Evolutionary conservation across 92 coral and sea anemone genomes (phyloP), one percentile per base, ranked within the genome.

Genomic region (Phenganax marumi): DNA sequence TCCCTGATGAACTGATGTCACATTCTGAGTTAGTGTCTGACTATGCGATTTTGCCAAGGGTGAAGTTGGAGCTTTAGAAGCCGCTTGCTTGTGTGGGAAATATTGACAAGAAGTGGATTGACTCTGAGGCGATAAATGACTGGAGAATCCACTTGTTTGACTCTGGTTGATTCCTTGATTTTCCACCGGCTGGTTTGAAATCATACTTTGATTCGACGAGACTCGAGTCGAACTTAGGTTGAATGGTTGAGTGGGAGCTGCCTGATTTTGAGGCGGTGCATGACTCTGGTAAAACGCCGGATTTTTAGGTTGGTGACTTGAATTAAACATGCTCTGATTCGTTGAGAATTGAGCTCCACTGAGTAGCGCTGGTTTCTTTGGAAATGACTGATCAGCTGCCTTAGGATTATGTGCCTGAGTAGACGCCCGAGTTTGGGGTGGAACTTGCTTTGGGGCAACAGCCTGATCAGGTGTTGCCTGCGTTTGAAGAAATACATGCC

Each of bases 21-120:
- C 49, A 24, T 66, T 66, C 24, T 66, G 72, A 66, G 72, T 47
- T 66, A 50, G 49, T 66, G 17, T 19, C 50, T 66, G 72, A 66
- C 24, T 10, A 66, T 25, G 33, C 10, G 11, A 23, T 19, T 25
- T 39, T 2, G 3, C 25, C 8, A 1, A 33, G 43, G 43, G 43
- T 33, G 43, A 33, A 33, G 43, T 33, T 33, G 2, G 43, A 33
- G 43, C 43, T 33, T 33, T 2, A 33, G 43, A 33, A 33, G 43
- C 43, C 43, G n/a, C n/a, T n/a, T n/a, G n/a, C n/a, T n/a, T n/a
- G n/a, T 33, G 43, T 33, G 43, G 2, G 43, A 33, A 2, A 1
- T 1, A 33, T 33, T 33, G 43, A 33, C 5, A 5, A 33, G 43
- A 33, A 33, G 43, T 33, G 43, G 43, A 33, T 5, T 33, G 43